A percentile compares a stretch with the other conserved stretches of the same genome.
phyloP scores from a whole-genome alignment of 64 coral and sea anemone species.

The Porites lutea region DNA sequence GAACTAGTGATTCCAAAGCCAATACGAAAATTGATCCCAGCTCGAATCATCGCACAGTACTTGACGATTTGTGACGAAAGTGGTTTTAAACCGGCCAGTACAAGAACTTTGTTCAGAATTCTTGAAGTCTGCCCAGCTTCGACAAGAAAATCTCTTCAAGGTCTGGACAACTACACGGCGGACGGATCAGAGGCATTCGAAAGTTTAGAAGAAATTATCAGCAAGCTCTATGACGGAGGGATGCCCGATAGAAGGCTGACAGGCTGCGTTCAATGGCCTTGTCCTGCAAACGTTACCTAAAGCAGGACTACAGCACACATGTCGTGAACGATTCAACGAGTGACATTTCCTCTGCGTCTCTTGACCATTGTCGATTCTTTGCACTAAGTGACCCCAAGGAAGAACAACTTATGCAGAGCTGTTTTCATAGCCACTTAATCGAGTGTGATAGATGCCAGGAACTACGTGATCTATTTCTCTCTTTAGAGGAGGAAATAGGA shows the following conservation, averaged over 20 bases:
- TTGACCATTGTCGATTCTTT: too few relatives aligned
- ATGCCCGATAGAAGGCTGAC: constrained; percentile 21
- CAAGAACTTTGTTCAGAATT: constrained; percentile 59
- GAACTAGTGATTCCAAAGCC: background rate
- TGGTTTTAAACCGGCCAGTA: too few relatives aligned
- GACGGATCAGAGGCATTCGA: constrained; percentile 61
- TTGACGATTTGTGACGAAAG: too few relatives aligned
- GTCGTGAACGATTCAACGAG: constrained; percentile 27
- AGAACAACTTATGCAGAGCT: too few relatives aligned
- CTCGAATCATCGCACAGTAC: too few relatives aligned
- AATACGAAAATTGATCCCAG: too few relatives aligned
- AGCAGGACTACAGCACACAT: constrained; percentile 19
- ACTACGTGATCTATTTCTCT: too few relatives aligned
- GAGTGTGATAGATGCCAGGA: too few relatives aligned
- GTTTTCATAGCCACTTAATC: too few relatives aligned
- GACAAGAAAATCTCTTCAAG: constrained; percentile 60
- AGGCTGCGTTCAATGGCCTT: background rate
- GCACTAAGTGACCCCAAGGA: too few relatives aligned
- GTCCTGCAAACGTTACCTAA: background rate
- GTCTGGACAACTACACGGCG: constrained; percentile 16
- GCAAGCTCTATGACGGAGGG: constrained; percentile 23
- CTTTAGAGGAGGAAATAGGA: too few relatives aligned
- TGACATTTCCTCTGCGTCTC: background rate
- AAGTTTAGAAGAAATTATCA: constrained; percentile 30
- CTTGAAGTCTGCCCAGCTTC: constrained; percentile 60